Percentiles rank a stretch among this genome's conserved stretches.
phyloP scores from a whole-genome alignment of 2,113 vertebrate species.

The Corythoichthys haematopterus region DNA sequence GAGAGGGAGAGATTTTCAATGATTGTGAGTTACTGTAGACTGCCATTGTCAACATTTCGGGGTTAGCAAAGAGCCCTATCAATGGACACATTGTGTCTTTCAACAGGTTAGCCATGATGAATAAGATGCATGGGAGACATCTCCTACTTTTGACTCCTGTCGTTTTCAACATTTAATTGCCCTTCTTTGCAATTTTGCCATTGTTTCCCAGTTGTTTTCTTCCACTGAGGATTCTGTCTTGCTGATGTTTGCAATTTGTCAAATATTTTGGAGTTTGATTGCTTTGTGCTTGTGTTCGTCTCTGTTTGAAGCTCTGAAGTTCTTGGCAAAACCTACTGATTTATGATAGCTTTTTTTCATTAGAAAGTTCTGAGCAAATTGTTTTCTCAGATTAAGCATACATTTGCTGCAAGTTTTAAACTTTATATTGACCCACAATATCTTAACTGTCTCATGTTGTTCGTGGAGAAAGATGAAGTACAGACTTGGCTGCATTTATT shows the following conservation, averaged over 20 bases:
- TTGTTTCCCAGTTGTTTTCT: background rate
- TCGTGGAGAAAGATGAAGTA: background rate
- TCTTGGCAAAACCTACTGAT: constrained; percentile 15
- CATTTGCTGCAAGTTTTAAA: constrained; percentile 1
- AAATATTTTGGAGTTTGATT: background rate
- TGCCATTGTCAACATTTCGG: constrained; percentile 37
- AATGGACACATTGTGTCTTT: constrained; percentile 5
- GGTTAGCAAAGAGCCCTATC: constrained; percentile 10
- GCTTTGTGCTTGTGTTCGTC: background rate
- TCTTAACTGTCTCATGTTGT: too few species aligned
- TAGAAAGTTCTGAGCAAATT: background rate
- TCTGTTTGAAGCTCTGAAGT: constrained; percentile 15
- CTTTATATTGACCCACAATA: background rate
- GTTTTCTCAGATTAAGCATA: background rate
- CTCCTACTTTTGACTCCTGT: background rate
- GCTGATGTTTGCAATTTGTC: constrained; percentile 17
- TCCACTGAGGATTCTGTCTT: constrained; percentile 1
- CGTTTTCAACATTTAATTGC: background rate
- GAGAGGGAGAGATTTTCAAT: constrained; percentile 36
- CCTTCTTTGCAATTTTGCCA: background rate
- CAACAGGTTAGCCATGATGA: constrained; percentile 24
- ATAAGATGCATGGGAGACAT: background rate
- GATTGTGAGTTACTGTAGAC: constrained; percentile 49
- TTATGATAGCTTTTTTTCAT: constrained; percentile 10
- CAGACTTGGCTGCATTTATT: background rate